phyloP scores from a whole-genome alignment of 2,797 vertebrate species.

The Ciconia nigra region DNA sequence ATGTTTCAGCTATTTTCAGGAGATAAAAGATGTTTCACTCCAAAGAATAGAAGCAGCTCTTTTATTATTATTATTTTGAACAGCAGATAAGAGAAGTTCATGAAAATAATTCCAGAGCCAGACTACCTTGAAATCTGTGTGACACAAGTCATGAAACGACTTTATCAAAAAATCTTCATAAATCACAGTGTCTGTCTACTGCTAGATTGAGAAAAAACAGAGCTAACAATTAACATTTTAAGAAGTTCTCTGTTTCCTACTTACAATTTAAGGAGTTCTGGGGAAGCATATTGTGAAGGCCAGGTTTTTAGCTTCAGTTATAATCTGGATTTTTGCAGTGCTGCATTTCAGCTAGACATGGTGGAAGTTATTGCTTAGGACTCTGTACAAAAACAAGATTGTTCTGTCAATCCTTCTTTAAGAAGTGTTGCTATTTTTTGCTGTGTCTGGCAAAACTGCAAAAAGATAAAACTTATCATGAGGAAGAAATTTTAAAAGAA shows the following conservation, averaged over 20 bases:
- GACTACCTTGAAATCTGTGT: conserved; percentile 12
- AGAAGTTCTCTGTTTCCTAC: neutral
- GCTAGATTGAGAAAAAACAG: neutral
- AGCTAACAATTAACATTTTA: neutral
- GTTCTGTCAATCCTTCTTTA: neutral
- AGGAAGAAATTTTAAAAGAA: neutral
- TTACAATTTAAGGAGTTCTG: neutral
- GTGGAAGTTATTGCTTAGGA: neutral
- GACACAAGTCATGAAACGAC: neutral
- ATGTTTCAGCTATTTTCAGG: neutral
- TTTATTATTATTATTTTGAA: neutral
- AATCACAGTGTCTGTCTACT: neutral
- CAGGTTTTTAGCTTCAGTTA: neutral
- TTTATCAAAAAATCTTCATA: neutral
- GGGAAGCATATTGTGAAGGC: neutral
- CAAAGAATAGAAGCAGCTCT: neutral
- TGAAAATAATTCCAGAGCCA: neutral
- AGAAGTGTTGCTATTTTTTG: neutral
- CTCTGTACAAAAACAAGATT: neutral
- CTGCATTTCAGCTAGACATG: neutral
- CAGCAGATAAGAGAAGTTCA: neutral
- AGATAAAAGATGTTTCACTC: neutral
- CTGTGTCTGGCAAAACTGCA: neutral
- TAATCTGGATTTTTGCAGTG: neutral
- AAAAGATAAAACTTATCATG: neutral